Base-by-base conservation (phyloP, 2,888 invertebrate species). In the Lampropteryx suffumata region DNA sequence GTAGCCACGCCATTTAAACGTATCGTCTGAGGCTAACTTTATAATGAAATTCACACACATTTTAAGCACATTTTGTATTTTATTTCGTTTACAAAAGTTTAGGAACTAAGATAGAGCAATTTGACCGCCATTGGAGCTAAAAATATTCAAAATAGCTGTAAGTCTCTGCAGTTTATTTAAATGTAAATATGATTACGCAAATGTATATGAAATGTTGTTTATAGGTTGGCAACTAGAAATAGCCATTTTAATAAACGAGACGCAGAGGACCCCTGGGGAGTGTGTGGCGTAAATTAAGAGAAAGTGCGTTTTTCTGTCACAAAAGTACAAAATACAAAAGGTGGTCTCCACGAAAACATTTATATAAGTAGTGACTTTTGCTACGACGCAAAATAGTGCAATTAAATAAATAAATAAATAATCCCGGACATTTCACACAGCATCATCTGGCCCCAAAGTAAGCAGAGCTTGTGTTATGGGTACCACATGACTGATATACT, bases 221-320 rank as follows among this genome's bases (percentile, higher is more conserved):
- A 68, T 64, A 65, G 65, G 58, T 65, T 61, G 69, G 67, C 62
- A 55, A 65, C 64, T 55, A 49, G 77, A 76, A 75, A 83, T 80
- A 79, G 74, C 71, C 74, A 73, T 76, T 81, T 77, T 76, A 71
- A 82, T 84, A 84, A 82, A 82, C 82, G 75, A 71, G n/a, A n/a
- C n/a, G n/a, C n/a, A n/a, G 71, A 64, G 68, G 77, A 72, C 78
- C 79, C 84, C 84, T 71, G 82, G 55, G 69, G 83, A 17, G 17
- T 53, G 11, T 36, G 50, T 59, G 64, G 69, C 10, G 17, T 52
- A 63, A 70, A 32, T 9, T 7, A 34, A 6, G n/a, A 47, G 33
- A 48, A 11, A 33, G 4, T 17, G 4, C 9, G 6, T 30, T 4
- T 17, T 17, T 17, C n/a, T n/a, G n/a, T n/a, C n/a, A n/a, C n/a